Evolutionary conservation across 1,140 invertebrate species (phyloP), one percentile per base, ranked within the genome.

Genomic region (Megathymus violae): DNA sequence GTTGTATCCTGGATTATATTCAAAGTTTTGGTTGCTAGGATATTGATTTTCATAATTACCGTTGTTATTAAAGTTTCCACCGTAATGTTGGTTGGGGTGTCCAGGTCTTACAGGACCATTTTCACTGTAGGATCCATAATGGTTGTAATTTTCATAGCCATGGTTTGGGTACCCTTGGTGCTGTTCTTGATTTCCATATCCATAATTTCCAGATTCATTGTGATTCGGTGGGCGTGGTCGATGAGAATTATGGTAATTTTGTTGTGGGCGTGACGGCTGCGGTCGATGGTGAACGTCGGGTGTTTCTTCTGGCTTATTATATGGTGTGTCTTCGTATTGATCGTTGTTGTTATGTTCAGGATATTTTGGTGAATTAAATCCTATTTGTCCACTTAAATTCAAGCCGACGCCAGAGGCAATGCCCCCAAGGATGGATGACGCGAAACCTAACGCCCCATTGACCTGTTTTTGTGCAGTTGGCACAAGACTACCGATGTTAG

Each of bases 401-500:
- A 77, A 36, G 14, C 63, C 60, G 2, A 74, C 16, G 7, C 40
- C 40, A 5, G 43, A 40, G 5, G 52, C 11, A 9, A 56, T 44
- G 27, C 51, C 48, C 9, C 62, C 64, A 5, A 74, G 19, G 10
- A 76, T 41, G 14, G 67, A 38, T 10, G 64, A 63, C 6, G 67
- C 65, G n/a, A 73, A 36, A 19, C 52, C 41, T 17, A 64, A 31
- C 27, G 34, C 27, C 1, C 62, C 50, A 17, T 72, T 63, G 48
- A 71, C 25, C 36, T 46, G 41, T 19, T 46, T 58, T 7, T 47
- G 60, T 13, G 68, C 48, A 25, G 38, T 15, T 7, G 56, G 60
- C 14, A 72, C 13, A 6, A 68, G 48, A 36, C 62, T 61, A 66
- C 63, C 64, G 6, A 69, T 40, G 9, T 56, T 22, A 13, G 62